Base-by-base conservation (phyloP, 37 sponge, comb jelly and placozoan species). In the Chondrosia reniformis region DNA sequence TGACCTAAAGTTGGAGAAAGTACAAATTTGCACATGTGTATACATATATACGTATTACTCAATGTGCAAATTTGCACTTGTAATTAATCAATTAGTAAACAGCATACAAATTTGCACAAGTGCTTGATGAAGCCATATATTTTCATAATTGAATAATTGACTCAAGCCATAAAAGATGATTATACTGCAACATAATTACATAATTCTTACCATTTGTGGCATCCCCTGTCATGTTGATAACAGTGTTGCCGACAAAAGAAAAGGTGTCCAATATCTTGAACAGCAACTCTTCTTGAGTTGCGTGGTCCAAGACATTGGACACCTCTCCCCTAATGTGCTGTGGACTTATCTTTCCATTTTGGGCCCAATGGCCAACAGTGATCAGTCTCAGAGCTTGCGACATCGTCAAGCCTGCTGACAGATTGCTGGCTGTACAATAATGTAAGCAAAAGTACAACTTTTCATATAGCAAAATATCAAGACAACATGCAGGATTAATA, bases 381-480 rank as follows among this genome's bases (percentile, higher is more conserved):
- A 69, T 17, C 4, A 41, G 72, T 36, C 43, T 37, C 10, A 69
- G 72, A 40, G 43, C 72, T 19, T 69, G 32, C 44, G 72, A 43
- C 72, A 40, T 69, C 1, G 72, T 39, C 25, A 13, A 19, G 15
- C 72, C 72, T 2, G 41, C 43, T 21, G 72, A 37, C 4, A 69
- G 42, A 25, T 69, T 69, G 72, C 43, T 69, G n/a, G 43, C 72
- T 69, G n/a, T n/a, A n/a, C n/a, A n/a, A n/a, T n/a, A n/a, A n/a
- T n/a, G n/a, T n/a, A n/a, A n/a, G n/a, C n/a, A n/a, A n/a, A n/a
- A n/a, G n/a, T n/a, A n/a, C n/a, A n/a, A n/a, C n/a, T n/a, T n/a
- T n/a, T n/a, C n/a, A n/a, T n/a, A n/a, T n/a, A n/a, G n/a, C n/a
- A n/a, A n/a, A n/a, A n/a, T n/a, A n/a, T n/a, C n/a, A n/a, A n/a